phyloP scores from a whole-genome alignment of 1,140 invertebrate species.

The Augochlora pura region DNA sequence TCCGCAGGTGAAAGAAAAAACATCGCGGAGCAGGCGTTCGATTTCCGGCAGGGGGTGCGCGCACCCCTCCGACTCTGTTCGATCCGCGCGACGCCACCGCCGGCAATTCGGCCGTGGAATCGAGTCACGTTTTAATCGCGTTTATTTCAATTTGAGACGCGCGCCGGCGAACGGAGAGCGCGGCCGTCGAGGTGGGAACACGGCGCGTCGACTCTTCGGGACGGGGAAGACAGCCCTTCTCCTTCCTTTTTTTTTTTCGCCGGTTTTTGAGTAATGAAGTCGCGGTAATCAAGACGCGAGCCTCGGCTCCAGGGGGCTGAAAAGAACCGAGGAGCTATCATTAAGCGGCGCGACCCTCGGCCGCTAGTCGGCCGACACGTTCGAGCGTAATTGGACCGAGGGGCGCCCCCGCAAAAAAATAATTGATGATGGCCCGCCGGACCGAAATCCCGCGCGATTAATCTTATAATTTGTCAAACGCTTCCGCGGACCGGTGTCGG shows the following conservation, averaged over 20 bases:
- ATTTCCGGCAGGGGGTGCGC: neutral
- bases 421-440: constrained; percentile 46
- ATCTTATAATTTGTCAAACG: constrained; percentile 55
- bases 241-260: neutral
- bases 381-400: constrained; percentile 43
- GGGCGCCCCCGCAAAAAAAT: constrained; percentile 22
- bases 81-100: neutral
- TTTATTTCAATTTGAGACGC: constrained; percentile 39
- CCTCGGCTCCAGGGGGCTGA: constrained; percentile 5
- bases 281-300: constrained; percentile 42
- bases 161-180: neutral
- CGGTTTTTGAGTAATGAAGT: constrained; percentile 40
- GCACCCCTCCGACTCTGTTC: constrained; percentile 17
- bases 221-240: neutral
- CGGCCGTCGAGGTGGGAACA: neutral
- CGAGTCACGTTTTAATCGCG: constrained; percentile 48
- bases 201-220: constrained; percentile 2
- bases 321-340: constrained; percentile 39
- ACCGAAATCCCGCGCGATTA: constrained; percentile 44
- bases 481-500: constrained; percentile 8
- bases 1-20: neutral
- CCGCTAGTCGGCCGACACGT: constrained; percentile 11
- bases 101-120: constrained; percentile 27
- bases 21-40: neutral
- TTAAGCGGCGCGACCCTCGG: constrained; percentile 33